phyloP scores from a whole-genome alignment of 2,797 vertebrate species.

The Trematomus bernacchii region DNA sequence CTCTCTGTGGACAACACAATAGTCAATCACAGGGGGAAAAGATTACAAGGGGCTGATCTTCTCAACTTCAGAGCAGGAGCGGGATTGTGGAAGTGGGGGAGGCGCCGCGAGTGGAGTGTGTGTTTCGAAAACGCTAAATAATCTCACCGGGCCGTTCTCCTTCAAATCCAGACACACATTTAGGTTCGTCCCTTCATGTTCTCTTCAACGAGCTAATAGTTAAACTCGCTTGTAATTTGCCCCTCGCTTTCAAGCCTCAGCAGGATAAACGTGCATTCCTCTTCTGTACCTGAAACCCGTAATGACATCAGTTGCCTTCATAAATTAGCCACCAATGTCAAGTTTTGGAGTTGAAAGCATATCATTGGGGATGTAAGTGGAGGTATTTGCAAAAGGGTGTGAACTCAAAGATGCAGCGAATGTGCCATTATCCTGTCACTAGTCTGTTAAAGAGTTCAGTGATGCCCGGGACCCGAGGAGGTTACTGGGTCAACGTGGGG shows the following conservation, averaged over 20 bases:
- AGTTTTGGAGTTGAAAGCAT: slow-evolving; percentile 50
- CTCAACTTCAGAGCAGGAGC: slow-evolving; percentile 66
- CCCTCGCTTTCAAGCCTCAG: slow-evolving; percentile 50
- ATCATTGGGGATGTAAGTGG: slow-evolving; percentile 50
- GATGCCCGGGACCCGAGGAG: slow-evolving; percentile 26
- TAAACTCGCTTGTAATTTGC: slow-evolving; percentile 60
- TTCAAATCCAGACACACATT: slow-evolving; percentile 41
- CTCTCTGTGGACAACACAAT: slow-evolving; percentile 65
- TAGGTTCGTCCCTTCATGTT: slow-evolving; percentile 48
- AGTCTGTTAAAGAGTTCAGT: slow-evolving; percentile 54
- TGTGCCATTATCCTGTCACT: slow-evolving; percentile 67
- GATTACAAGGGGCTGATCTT: slow-evolving; percentile 80
- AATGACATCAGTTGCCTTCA: slow-evolving; percentile 50
- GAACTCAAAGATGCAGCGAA: slow-evolving; percentile 34
- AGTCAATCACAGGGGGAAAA: slow-evolving; percentile 73
- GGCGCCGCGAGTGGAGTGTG: slow-evolving; percentile 54
- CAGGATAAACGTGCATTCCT: slow-evolving; percentile 66
- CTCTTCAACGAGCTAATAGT: slow-evolving; percentile 62
- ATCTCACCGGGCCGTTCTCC: slow-evolving; percentile 26
- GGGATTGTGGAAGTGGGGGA: slow-evolving; percentile 63
- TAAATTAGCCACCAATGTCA: slow-evolving; percentile 69
- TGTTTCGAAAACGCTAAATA: slow-evolving; percentile 45
- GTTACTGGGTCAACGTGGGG: slow-evolving; percentile 54
- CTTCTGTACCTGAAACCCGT: slow-evolving; percentile 34
- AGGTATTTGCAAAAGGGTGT: slow-evolving; percentile 55